Base-by-base conservation (phyloP, 2,888 invertebrate genomes). In the Hemaris fuciformis region DNA sequence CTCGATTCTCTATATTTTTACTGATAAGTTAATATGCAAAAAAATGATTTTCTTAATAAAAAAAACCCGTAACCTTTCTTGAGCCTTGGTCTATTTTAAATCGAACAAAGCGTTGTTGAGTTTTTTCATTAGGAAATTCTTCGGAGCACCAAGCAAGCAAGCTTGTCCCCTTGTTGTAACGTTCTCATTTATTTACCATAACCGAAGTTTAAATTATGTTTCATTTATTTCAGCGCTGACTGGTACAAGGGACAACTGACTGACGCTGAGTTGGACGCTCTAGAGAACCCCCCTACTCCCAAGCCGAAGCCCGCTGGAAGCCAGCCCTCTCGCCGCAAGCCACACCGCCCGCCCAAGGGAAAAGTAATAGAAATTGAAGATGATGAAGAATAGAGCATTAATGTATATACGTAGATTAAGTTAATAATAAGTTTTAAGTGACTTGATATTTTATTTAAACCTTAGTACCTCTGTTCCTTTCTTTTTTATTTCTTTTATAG, bases 221-320 rank as follows among this genome's bases (percentile, higher is more conserved):
- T 48, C 5, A n/a, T 3, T 25, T 4, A 10, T 74, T 93, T n/a
- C 87, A 97, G 97, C 85, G 95, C 95, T 71, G 97, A 97, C 78
- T 98, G 97, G 97, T 98, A 98, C 91, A 97, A 97, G 82, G 97
- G 94, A 45, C 95, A 96, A 69, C 87, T 97, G 75, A 97, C 96
- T 7, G 97, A 97, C 66, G 95, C 95, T 43, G 95, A 97, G 81
- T 84, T 97, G 63, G 95, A 95, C 0, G 96, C 95, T 43, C 87
- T 97, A 68, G 97, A 97, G 85, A 94, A 97, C 88, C 97, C 97
- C 1, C 95, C 96, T 42, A 94, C 94, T 41, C 90, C 94, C 15
- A 95, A 94, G 76, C 94, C 94, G 4, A 95, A 94, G 75, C 87
- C 91, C 0, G 85, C 93, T 7, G 93, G 93, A 4, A 75, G 85